These are phyloP conservation scores for Galaxias olidus DNA, from an alignment of 2,797 vertebrate genomes.

Conservation along the genomic window DNA sequence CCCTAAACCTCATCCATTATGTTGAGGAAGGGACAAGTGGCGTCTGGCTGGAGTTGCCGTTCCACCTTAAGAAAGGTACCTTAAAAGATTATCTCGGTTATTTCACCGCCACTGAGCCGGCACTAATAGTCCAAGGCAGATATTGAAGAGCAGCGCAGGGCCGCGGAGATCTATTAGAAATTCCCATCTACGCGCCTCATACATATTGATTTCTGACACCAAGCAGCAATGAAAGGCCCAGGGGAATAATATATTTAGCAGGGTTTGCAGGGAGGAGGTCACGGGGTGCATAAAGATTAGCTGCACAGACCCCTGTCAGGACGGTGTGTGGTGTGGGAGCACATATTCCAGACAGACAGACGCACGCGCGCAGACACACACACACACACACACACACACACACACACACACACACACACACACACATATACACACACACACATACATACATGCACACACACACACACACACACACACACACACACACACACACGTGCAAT, in stretches of 20 bases:
- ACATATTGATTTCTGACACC: conserved; percentile 99
- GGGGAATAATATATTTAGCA: conserved; percentile 99
- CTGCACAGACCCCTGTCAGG: conserved; percentile 84
- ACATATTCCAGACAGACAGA: too few species aligned
- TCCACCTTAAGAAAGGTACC: conserved; percentile 99
- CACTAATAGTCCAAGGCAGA: conserved; percentile 99
- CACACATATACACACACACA: not conserved
- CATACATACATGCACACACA: conserved; percentile 40
- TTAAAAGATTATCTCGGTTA: conserved; percentile 99
- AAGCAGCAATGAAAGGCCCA: conserved; percentile 99
- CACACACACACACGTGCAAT: not conserved
- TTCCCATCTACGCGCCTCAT: conserved; percentile 99
- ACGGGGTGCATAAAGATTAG: conserved; percentile 99
- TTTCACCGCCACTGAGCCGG: conserved; percentile 99
- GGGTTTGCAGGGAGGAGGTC: conserved; percentile 97
- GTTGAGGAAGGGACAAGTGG: conserved; percentile 26
- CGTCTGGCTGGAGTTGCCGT: conserved; percentile 58
- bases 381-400: conserved; percentile 33
- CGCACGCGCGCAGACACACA: conserved; percentile 7
- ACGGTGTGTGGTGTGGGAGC: not conserved
- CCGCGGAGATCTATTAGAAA: conserved; percentile 99
- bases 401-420: not conserved
- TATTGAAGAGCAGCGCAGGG: conserved; percentile 99
- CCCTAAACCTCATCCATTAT: conserved; percentile 38
- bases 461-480: not conserved